Evolutionary conservation across 1,140 invertebrate species (phyloP).

Genomic region (Oscheius sp.): DNA sequence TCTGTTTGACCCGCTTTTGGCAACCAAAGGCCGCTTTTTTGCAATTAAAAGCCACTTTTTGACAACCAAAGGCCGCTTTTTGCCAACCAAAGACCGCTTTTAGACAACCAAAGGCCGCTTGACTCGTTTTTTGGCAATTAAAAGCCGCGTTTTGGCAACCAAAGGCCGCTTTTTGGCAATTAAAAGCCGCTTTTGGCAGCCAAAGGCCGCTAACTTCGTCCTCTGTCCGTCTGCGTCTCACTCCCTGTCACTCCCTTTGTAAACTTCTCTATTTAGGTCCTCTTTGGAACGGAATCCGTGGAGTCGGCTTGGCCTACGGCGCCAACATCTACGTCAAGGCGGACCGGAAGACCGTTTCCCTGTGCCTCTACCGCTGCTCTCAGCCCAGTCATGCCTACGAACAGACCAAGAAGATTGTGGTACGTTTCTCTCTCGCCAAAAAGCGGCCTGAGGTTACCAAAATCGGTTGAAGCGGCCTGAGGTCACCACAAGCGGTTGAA

Average conservation of each 20-base stretch:
- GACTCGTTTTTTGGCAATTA: no score
- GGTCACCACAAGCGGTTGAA: no score
- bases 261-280: slow-evolving; percentile 71
- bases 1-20: neutral
- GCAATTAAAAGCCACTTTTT: no score
- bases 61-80: no score
- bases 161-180: no score
- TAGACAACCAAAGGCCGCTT: no score
- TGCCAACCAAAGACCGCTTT: no score
- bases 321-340: slow-evolving; percentile 69
- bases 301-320: slow-evolving; percentile 78
- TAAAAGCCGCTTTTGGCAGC: no score
- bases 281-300: slow-evolving; percentile 80
- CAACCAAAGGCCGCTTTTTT: neutral
- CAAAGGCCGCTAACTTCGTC: neutral
- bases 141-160: no score
- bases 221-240: neutral
- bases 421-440: slow-evolving; percentile 63
- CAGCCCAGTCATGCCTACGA: slow-evolving; percentile 75
- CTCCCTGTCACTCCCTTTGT: neutral
- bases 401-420: slow-evolving; percentile 74
- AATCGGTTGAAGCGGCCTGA: no score
- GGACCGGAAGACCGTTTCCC: slow-evolving; percentile 68
- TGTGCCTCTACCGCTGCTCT: slow-evolving; percentile 71
- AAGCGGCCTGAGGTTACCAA: neutral